Percentiles rank a stretch among this genome's conserved stretches.
These are phyloP conservation scores for Piprites chloris DNA, from an alignment of 2,113 vertebrate genomes.

Conservation along the genomic window DNA sequence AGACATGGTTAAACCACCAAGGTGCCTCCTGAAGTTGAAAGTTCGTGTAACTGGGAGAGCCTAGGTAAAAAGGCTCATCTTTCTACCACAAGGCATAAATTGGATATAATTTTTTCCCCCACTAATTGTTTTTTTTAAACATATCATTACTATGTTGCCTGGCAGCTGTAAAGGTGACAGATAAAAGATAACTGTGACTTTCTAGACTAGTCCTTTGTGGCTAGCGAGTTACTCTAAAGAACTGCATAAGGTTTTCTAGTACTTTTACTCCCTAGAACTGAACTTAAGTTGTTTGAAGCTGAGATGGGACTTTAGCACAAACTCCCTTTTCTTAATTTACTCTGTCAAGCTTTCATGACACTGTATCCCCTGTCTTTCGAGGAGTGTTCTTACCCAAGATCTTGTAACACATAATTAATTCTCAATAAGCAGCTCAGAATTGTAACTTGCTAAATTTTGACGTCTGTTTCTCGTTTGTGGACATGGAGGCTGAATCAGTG, in stretches of 20 bases:
- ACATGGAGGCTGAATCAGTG: neutral
- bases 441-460: neutral
- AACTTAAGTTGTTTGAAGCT: neutral
- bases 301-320: neutral
- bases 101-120: neutral
- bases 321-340: neutral
- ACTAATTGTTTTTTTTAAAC: neutral
- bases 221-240: neutral
- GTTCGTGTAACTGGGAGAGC: rapidly evolving
- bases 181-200: conserved; percentile 33
- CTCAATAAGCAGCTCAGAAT: neutral
- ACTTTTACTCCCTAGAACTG: neutral
- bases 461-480: neutral
- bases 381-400: neutral
- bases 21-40: neutral
- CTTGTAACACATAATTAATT: neutral
- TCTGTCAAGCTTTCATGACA: neutral
- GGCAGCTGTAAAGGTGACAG: neutral
- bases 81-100: neutral
- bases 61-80: neutral
- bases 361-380: neutral
- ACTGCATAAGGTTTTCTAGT: neutral
- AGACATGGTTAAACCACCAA: neutral
- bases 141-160: neutral
- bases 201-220: neutral